Base-by-base conservation (phyloP, 2,113 vertebrate genomes). In the Paramisgurnus dabryanus region DNA sequence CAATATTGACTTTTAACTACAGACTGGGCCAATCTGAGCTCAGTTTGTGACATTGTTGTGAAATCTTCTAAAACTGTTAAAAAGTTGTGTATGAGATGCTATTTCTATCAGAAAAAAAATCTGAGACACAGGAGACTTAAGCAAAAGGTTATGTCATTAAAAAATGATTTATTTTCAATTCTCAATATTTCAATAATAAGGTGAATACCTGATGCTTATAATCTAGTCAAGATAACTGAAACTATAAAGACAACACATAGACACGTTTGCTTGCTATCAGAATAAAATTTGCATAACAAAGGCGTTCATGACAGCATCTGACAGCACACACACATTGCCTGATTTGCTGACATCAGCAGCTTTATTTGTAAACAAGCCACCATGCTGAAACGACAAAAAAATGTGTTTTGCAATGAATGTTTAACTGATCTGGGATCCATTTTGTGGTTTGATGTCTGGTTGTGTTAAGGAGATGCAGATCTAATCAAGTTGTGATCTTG, bases 361-460 rank as follows among this genome's bases (percentile, higher is more conserved):
- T 39, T 53, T 57, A 58, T 58, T 6, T 68, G 27, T 70, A 55
- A 74, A 72, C 76, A 79, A 49, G 60, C 69, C 69, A 83, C 7
- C 34, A 45, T n/a, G 53, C 45, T 67, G 63, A 75, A 78, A 40
- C 70, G 70, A 85, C 78, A 86, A 82, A 79, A 22, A 74, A 72
- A 55, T 43, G 64, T 57, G 55, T 57, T 49, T 11, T 49, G 47
- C 8, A 11, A 45, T 45, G 5, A 5, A 45, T 45, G 43, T 45
- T 8, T 3, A 45, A 45, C 43, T 45, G 43, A 45, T 45, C 43
- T 45, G 43, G 8, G 43, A 45, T 45, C 43, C 5, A 8, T 7
- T 45, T 13, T 53, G 50, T 13, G 12, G 12, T 11, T 15, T 53
- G 50, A 53, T 47, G 5, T 47, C 10, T 8, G 10, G 45, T 8